These are phyloP conservation scores for Erebia ligea DNA, from an alignment of 2,888 invertebrate species.

Conservation along the genomic window DNA sequence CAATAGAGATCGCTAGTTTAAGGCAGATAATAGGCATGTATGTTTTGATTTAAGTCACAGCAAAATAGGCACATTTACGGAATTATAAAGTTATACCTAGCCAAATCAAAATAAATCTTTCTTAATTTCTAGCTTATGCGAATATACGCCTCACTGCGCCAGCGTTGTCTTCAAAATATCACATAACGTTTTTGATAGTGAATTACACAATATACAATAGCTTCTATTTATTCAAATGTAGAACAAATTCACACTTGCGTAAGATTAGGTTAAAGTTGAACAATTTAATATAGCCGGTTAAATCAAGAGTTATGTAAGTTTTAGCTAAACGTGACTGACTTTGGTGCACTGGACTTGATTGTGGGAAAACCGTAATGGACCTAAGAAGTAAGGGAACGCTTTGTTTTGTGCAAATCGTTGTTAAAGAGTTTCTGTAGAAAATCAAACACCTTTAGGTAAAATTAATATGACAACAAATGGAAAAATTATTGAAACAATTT, in stretches of 20 bases:
- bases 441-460: background rate
- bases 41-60: background rate
- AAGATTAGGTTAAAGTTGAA: constrained; percentile 24
- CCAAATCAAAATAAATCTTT: background rate
- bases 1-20: too few species aligned
- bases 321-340: background rate
- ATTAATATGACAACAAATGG: background rate
- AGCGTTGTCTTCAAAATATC: background rate
- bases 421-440: background rate
- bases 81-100: too few species aligned
- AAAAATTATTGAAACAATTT: too few species aligned
- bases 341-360: constrained; percentile 6
- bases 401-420: constrained; percentile 1
- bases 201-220: constrained; percentile 5
- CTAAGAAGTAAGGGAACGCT: background rate
- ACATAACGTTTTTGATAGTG: background rate
- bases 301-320: constrained; percentile 7
- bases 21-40: too few species aligned
- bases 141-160: background rate
- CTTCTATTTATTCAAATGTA: constrained; percentile 9
- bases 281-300: background rate
- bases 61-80: background rate
- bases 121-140: background rate
- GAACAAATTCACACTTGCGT: constrained; percentile 20
- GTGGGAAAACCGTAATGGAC: constrained; percentile 14